Conservation (phyloP, 2,113 vertebrate species). For the Chloebia gouldiae region DNA sequence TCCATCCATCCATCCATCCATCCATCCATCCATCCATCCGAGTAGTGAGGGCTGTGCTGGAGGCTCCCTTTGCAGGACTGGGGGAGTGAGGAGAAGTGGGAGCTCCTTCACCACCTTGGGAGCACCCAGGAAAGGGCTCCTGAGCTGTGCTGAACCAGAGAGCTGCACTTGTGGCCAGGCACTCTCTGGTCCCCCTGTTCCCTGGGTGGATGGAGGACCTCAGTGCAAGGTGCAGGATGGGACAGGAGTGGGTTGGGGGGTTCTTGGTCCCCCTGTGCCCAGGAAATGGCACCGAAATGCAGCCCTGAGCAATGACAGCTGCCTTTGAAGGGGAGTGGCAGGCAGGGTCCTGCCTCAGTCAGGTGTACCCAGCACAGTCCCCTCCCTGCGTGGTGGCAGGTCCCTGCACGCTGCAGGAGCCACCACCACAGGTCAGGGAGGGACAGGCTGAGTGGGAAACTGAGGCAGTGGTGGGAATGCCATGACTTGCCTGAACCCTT, state of each 20-base stretch:
- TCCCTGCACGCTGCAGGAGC: slow-evolving; percentile 53
- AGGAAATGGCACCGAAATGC: accelerated
- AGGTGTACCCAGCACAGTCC: background rate
- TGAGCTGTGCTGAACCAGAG: accelerated
- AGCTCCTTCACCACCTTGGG: background rate
- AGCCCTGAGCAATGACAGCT: accelerated
- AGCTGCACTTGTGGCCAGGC: background rate
- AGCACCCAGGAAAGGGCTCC: background rate
- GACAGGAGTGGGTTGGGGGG: background rate
- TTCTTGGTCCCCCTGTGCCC: background rate
- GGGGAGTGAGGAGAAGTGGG: background rate
- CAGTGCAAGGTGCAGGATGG: background rate
- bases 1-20: background rate
- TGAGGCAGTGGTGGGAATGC: background rate
- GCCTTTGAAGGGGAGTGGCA: slow-evolving; percentile 3
- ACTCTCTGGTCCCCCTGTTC: accelerated
- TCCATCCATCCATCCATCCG: background rate
- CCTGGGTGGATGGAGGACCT: background rate
- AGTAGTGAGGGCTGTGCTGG: background rate
- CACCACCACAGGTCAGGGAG: background rate
- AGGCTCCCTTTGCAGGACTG: background rate
- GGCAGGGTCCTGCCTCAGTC: slow-evolving; percentile 60
- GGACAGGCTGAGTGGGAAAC: slow-evolving; percentile 27
- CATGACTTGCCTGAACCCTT: background rate
- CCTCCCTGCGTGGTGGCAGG: slow-evolving; percentile 64